These are phyloP conservation scores for Xanthorhoe designata DNA, from an alignment of 2,888 invertebrate species.

Conservation along the genomic window DNA sequence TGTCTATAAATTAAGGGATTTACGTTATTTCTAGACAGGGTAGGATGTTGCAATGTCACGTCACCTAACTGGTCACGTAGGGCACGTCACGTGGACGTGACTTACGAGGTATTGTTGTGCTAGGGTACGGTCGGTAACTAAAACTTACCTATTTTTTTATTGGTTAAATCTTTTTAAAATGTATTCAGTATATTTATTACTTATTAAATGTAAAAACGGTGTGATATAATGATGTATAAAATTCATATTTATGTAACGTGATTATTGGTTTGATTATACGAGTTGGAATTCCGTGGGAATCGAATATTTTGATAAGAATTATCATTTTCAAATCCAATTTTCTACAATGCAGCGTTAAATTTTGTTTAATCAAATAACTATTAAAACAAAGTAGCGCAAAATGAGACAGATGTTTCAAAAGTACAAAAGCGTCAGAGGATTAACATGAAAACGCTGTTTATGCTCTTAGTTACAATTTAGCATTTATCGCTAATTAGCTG, in stretches of 20 bases:
- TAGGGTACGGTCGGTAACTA: background rate
- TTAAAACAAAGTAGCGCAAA: background rate
- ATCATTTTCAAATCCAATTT: too few species aligned
- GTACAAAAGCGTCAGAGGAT: constrained; percentile 21
- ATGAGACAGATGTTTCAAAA: background rate
- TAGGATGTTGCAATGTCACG: background rate
- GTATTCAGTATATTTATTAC: background rate
- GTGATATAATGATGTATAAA: too few species aligned
- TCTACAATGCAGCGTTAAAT: too few species aligned
- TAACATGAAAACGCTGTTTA: constrained; percentile 19
- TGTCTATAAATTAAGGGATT: background rate
- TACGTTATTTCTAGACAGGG: background rate
- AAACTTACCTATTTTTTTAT: background rate
- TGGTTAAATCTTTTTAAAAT: background rate
- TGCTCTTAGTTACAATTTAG: constrained; percentile 23
- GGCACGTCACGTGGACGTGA: background rate
- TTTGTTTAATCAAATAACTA: too few species aligned
- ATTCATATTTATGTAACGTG: too few species aligned
- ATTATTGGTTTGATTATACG: too few species aligned
- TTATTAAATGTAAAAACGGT: background rate
- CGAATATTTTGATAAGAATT: too few species aligned
- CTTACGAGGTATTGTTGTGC: background rate
- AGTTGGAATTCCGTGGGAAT: too few species aligned
- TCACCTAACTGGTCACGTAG: background rate
- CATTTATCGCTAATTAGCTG: constrained; percentile 30